Evolutionary conservation across 1,140 invertebrate genomes (phyloP).

Genomic region (Archivesica marissinica): DNA sequence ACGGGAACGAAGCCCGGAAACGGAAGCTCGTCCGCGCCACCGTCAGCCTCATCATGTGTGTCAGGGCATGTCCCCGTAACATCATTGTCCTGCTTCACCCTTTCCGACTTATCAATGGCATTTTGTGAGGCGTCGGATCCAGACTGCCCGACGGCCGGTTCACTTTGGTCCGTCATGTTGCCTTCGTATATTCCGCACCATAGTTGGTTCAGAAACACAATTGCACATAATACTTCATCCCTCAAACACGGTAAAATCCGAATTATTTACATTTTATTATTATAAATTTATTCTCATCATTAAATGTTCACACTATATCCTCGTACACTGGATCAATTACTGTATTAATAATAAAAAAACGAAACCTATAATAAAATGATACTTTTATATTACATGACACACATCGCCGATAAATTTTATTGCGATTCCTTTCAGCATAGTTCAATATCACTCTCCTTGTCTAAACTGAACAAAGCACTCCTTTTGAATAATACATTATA

Average conservation of each 20-base stretch:
- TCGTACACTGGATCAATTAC: too few species aligned
- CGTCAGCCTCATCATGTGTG: slow-evolving; percentile 53
- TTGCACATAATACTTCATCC: neutral
- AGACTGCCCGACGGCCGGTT: neutral
- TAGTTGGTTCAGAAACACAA: neutral
- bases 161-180: slow-evolving; percentile 40
- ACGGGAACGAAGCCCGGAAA: slow-evolving; percentile 94
- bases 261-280: neutral
- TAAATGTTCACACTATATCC: too few species aligned
- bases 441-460: slow-evolving; percentile 2
- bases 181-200: neutral
- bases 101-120: neutral
- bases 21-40: slow-evolving; percentile 87
- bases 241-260: slow-evolving; percentile 26
- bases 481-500: slow-evolving; percentile 52
- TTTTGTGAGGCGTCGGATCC: neutral
- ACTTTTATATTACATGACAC: too few species aligned
- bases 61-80: slow-evolving; percentile 21
- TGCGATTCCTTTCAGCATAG: neutral
- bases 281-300: neutral
- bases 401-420: neutral
- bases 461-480: slow-evolving; percentile 29
- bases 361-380: too few species aligned
- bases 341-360: too few species aligned
- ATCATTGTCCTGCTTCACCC: slow-evolving; percentile 14